phyloP scores from a whole-genome alignment of 1,140 invertebrate species.

The Coelopa frigida region DNA sequence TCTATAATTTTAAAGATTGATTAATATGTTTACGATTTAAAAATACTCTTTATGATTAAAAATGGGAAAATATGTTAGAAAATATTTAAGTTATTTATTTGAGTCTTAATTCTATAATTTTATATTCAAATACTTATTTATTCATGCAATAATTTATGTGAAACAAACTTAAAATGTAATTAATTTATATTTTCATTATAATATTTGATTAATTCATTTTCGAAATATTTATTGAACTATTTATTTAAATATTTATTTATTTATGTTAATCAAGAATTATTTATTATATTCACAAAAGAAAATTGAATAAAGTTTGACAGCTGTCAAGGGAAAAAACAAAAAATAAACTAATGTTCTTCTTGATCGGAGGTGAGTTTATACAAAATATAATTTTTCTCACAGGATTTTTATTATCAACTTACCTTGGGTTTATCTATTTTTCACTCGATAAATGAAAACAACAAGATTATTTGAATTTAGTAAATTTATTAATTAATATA shows the following conservation, averaged over 20 bases:
- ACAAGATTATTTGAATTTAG: no score
- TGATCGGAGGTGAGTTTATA: background rate
- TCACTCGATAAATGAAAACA: no score
- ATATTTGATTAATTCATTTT: slow-evolving; percentile 7
- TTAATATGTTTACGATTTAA: background rate
- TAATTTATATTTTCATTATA: slow-evolving; percentile 11
- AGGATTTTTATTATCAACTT: no score
- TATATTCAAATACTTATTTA: slow-evolving; percentile 10
- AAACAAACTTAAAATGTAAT: no score
- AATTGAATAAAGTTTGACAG: background rate
- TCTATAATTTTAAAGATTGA: background rate
- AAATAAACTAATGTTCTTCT: background rate
- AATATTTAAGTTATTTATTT: slow-evolving; percentile 5
- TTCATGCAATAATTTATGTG: no score
- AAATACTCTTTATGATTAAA: background rate
- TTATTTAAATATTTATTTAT: slow-evolving; percentile 8
- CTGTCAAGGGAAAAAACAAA: background rate
- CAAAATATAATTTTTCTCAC: background rate
- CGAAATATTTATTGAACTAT: slow-evolving; percentile 6
- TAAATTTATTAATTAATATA: no score
- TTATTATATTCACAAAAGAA: background rate
- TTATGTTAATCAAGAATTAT: background rate
- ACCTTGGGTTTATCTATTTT: no score
- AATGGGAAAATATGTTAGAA: slow-evolving; percentile 2
- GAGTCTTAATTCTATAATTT: slow-evolving; percentile 3